Evolutionary conservation across 2,888 invertebrate genomes (phyloP).

Genomic region (Liposcelis brunnea): DNA sequence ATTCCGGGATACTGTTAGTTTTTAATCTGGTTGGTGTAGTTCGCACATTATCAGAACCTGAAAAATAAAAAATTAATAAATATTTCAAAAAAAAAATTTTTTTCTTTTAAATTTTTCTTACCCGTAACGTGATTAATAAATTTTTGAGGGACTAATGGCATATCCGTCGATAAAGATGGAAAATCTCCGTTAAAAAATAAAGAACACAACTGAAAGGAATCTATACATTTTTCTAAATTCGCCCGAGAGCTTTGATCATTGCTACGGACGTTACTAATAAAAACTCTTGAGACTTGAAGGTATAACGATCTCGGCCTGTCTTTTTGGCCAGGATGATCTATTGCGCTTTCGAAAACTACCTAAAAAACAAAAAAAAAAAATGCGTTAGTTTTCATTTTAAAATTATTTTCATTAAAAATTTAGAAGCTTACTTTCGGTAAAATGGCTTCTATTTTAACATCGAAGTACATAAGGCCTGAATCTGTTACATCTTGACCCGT

Average conservation of each 20-base stretch:
- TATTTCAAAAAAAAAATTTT: constrained; percentile 8
- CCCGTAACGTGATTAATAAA: constrained; percentile 52
- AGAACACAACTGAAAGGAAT: constrained; percentile 56
- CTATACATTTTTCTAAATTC: constrained; percentile 62
- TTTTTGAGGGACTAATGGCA: constrained; percentile 64
- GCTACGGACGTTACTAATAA: constrained; percentile 43
- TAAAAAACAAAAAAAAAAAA: constrained; percentile 24
- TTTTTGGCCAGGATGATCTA: constrained; percentile 59
- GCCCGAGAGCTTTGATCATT: constrained; percentile 46
- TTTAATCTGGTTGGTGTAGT: constrained; percentile 23
- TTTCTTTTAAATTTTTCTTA: constrained; percentile 17
- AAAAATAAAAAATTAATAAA: constrained; percentile 5
- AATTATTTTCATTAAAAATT: background rate
- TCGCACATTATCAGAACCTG: constrained; percentile 28
- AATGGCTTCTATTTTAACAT: constrained; percentile 79
- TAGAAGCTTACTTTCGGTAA: constrained; percentile 61
- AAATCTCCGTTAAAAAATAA: constrained; percentile 62
- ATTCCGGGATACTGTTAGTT: constrained; percentile 34
- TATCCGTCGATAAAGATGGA: constrained; percentile 49
- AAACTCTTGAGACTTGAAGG: constrained; percentile 59
- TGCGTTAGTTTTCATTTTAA: background rate
- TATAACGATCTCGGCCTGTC: constrained; percentile 80
- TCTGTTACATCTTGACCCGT: constrained; percentile 21
- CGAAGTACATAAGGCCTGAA: constrained; percentile 42
- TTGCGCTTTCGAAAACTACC: constrained; percentile 60